These are phyloP conservation scores for Cirrhinus mrigala DNA, from an alignment of 2,797 vertebrate genomes.

Conservation along the genomic window DNA sequence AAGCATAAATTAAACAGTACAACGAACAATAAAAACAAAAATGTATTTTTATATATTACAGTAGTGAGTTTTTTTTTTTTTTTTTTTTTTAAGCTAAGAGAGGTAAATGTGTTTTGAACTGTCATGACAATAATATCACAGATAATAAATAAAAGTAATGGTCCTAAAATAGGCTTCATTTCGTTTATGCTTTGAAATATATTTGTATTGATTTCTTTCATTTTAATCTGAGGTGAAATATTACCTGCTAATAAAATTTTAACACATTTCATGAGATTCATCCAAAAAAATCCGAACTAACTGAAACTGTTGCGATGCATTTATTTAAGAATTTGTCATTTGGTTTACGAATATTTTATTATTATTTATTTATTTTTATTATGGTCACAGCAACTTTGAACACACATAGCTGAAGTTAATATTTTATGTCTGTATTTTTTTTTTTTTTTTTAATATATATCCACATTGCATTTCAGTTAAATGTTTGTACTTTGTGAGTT, in stretches of 20 bases:
- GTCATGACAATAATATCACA: neutral
- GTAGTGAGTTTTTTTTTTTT: neutral
- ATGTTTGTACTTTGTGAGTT: constrained; percentile 80
- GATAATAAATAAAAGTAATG: neutral
- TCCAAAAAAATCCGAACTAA: neutral
- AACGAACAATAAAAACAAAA: neutral
- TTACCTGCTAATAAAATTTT: neutral
- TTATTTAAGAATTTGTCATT: constrained; percentile 80
- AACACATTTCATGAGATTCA: neutral
- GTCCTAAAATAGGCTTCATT: neutral
- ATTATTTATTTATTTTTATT: constrained; percentile 79
- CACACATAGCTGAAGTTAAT: constrained; percentile 54
- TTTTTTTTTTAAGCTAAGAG: neutral
- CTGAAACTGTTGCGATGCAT: constrained; percentile 71
- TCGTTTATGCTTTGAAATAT: neutral
- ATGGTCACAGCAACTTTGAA: constrained; percentile 71
- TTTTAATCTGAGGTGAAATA: neutral
- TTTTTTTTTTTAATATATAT: constrained; percentile 53
- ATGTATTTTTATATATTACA: neutral
- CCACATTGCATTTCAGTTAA: constrained; percentile 61
- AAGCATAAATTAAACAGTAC: neutral
- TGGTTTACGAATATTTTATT: constrained; percentile 74
- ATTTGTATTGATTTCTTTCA: neutral
- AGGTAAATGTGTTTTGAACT: neutral
- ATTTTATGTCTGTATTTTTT: constrained; percentile 51